Evolutionary conservation across 2,888 invertebrate genomes (phyloP).

Genomic region (Leptinotarsa rubiginosa): DNA sequence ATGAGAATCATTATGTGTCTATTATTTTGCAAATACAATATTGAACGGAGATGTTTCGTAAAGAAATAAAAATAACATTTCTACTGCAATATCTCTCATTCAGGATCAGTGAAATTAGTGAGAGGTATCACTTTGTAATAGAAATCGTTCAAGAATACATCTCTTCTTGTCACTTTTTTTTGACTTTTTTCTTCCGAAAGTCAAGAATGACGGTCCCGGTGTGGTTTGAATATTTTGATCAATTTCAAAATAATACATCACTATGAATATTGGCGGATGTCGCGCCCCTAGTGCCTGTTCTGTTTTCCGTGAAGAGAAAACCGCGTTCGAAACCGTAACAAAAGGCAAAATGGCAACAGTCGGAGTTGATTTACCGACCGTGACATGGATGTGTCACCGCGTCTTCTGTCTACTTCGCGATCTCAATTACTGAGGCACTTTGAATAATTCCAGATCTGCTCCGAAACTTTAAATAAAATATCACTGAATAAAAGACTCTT

Average conservation of each 20-base stretch:
- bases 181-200: too few species aligned
- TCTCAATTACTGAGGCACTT: conserved; percentile 44
- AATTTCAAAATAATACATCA: background rate
- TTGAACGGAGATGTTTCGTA: too few species aligned
- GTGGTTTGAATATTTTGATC: background rate
- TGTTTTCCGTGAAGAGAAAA: conserved; percentile 26
- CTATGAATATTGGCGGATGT: background rate
- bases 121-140: too few species aligned
- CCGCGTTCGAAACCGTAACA: conserved; percentile 22
- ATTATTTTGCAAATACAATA: too few species aligned
- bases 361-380: conserved; percentile 53
- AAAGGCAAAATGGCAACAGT: conserved; percentile 38
- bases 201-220: too few species aligned
- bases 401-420: conserved; percentile 46
- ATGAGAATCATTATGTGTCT: too few species aligned
- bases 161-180: too few species aligned
- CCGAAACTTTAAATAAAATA: background rate
- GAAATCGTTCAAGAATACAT: too few species aligned
- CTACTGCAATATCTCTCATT: too few species aligned
- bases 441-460: conserved; percentile 32
- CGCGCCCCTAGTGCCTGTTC: conserved; percentile 15
- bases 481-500: too few species aligned
- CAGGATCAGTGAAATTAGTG: too few species aligned
- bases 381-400: conserved; percentile 50
- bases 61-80: too few species aligned